phyloP scores from a whole-genome alignment of 1,140 invertebrate genomes.

The Sinella curviseta region DNA sequence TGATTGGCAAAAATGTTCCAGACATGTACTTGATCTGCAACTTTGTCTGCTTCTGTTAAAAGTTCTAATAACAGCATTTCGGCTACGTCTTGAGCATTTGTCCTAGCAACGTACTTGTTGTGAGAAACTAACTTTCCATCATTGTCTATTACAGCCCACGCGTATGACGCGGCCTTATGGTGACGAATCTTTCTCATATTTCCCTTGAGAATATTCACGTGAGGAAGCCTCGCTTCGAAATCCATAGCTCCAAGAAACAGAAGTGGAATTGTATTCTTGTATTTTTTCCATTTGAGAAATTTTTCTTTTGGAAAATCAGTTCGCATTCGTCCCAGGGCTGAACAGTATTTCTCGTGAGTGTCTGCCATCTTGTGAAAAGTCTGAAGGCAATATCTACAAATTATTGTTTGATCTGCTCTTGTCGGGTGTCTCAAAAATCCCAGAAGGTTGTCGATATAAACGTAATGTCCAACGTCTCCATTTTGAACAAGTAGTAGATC shows the following conservation, averaged over 20 bases:
- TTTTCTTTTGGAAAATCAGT: constrained; percentile 14
- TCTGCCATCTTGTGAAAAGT: neutral
- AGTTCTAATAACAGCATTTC: neutral
- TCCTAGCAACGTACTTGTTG: neutral
- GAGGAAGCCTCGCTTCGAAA: neutral
- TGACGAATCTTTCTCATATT: neutral
- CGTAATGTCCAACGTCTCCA: neutral
- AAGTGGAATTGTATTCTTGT: neutral
- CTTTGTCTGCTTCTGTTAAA: neutral
- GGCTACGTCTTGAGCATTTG: neutral
- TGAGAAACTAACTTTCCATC: neutral
- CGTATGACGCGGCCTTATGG: neutral
- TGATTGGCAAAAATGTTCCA: neutral
- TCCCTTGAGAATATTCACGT: neutral
- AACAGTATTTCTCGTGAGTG: neutral
- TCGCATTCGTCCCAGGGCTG: neutral
- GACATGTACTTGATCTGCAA: neutral
- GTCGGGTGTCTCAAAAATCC: neutral
- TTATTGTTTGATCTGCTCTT: neutral
- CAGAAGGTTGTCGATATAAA: neutral
- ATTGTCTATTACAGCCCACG: neutral
- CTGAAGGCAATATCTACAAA: constrained; percentile 16
- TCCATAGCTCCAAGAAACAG: neutral
- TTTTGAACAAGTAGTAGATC: neutral
- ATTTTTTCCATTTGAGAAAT: neutral